Percentiles rank a stretch among this genome's conserved stretches.
Conservation (phyloP, 2,113 vertebrate species). For the Paradisaea rubra region DNA sequence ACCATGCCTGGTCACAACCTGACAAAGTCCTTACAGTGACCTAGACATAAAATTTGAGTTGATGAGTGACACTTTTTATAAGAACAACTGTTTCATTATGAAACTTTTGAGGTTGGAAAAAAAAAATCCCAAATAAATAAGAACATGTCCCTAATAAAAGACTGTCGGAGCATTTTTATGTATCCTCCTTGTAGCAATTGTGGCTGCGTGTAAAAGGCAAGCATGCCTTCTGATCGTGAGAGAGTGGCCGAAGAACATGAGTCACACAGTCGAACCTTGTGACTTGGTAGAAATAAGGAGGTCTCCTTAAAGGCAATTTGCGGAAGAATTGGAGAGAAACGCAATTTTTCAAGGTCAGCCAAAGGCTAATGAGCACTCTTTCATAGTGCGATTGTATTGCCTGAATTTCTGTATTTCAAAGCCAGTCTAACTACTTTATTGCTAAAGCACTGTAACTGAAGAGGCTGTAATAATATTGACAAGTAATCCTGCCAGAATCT, state of each 20-base stretch:
- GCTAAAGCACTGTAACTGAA: slow-evolving; percentile 56
- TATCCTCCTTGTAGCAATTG: slow-evolving; percentile 26
- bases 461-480: slow-evolving; percentile 60
- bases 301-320: slow-evolving; percentile 61
- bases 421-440: slow-evolving; percentile 47
- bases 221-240: slow-evolving; percentile 45
- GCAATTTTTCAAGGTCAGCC: slow-evolving; percentile 57
- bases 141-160: slow-evolving; percentile 9
- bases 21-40: slow-evolving; percentile 10
- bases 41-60: slow-evolving; percentile 21
- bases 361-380: slow-evolving; percentile 65
- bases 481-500: slow-evolving; percentile 47
- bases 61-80: slow-evolving; percentile 12
- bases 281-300: slow-evolving; percentile 47
- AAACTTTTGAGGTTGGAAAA: slow-evolving; percentile 31
- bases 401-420: slow-evolving; percentile 63
- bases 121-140: slow-evolving; percentile 19
- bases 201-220: slow-evolving; percentile 16
- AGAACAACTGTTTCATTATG: slow-evolving; percentile 22
- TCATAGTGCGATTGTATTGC: slow-evolving; percentile 46
- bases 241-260: slow-evolving; percentile 43
- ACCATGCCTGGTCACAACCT: neutral
- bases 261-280: slow-evolving; percentile 45
- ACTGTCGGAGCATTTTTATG: neutral
- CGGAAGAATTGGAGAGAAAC: slow-evolving; percentile 42